Percentiles rank a stretch among this genome's conserved stretches.
These are phyloP conservation scores for Mungos mungo DNA, from an alignment of 2,113 vertebrate genomes.

Conservation along the genomic window DNA sequence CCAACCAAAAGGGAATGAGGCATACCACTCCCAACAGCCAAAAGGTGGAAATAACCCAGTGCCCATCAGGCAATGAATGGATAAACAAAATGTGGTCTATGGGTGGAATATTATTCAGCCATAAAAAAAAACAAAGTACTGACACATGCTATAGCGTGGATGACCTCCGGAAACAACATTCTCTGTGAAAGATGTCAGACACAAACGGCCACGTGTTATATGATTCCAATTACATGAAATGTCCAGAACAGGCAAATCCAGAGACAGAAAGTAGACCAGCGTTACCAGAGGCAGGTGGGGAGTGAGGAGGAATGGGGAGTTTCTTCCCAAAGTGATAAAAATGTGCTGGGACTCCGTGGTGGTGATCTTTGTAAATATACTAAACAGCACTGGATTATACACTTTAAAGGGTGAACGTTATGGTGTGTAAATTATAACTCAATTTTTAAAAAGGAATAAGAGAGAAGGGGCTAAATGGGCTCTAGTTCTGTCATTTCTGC, in stretches of 20 bases:
- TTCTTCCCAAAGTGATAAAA: background rate
- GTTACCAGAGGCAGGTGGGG: background rate
- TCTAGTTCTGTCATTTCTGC: background rate
- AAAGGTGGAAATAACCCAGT: background rate
- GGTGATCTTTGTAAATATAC: background rate
- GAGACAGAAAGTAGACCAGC: background rate
- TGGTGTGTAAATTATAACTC: background rate
- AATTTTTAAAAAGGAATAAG: background rate
- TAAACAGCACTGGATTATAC: background rate
- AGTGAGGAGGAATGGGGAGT: background rate
- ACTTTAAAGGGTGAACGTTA: background rate
- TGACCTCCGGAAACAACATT: background rate
- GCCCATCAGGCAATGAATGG: background rate
- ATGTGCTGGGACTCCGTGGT: background rate
- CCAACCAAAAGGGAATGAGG: background rate
- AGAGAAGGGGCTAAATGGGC: background rate
- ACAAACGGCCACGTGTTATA: background rate
- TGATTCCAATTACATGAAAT: background rate
- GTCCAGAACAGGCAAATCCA: background rate
- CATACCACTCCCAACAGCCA: background rate
- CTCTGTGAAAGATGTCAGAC: background rate
- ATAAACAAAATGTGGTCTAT: background rate
- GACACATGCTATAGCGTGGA: rapidly evolving
- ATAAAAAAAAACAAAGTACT: background rate
- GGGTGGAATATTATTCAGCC: background rate